These are phyloP conservation scores for Sarcophaga carnaria DNA, from an alignment of 2,888 invertebrate genomes.

Conservation along the genomic window DNA sequence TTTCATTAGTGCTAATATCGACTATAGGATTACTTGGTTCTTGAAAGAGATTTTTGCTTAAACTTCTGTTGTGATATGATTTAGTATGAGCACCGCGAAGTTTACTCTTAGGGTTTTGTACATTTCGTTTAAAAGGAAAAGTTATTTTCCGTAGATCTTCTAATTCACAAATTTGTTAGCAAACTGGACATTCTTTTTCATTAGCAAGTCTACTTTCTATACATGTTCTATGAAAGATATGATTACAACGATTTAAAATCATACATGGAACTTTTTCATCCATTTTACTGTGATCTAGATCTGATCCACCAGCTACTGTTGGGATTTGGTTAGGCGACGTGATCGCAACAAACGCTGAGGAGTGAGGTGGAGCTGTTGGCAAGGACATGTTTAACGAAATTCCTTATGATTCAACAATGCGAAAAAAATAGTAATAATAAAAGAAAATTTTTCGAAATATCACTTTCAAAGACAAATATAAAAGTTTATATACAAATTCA, in stretches of 20 bases:
- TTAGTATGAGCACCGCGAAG: background rate
- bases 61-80: background rate
- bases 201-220: slow-evolving; percentile 1
- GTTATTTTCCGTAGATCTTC: slow-evolving; percentile 8
- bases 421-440: background rate
- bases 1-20: too few relatives aligned
- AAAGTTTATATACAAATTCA: background rate
- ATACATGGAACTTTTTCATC: slow-evolving; percentile 18
- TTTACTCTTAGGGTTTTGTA: background rate
- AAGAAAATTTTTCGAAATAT: too few relatives aligned
- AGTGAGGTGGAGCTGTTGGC: background rate
- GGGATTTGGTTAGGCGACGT: background rate
- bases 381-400: background rate
- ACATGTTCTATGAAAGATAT: slow-evolving; percentile 27
- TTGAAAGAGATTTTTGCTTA: too few relatives aligned
- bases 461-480: background rate
- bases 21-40: too few relatives aligned
- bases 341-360: background rate
- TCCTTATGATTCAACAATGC: too few relatives aligned
- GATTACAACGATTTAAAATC: slow-evolving; percentile 6
- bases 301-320: background rate
- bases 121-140: background rate
- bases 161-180: slow-evolving; percentile 17
- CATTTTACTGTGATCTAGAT: background rate
- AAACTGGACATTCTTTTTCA: slow-evolving; percentile 12